A percentile compares a stretch with the other conserved stretches of the same genome.
Conservation (phyloP, 2,113 vertebrate genomes). For the Rafetus swinhoei region DNA sequence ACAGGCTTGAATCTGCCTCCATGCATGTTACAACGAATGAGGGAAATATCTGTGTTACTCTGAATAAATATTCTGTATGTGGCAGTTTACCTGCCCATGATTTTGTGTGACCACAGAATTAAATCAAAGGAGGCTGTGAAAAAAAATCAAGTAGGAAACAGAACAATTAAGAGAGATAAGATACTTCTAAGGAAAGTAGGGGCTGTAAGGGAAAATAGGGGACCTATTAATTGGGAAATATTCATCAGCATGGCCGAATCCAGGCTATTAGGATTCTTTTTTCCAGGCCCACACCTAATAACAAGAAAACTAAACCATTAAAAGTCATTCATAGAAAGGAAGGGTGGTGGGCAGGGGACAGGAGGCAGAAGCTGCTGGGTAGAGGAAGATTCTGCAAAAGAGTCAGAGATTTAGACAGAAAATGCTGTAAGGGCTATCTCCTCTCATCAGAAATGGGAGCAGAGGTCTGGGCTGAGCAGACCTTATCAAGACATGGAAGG, state of each 20-base stretch:
- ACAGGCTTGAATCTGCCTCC: no score
- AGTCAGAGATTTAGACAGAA: background rate
- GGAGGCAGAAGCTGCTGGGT: background rate
- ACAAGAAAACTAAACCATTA: background rate
- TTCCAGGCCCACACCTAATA: background rate
- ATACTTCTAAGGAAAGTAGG: background rate
- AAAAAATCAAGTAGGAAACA: background rate
- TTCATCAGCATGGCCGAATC: background rate
- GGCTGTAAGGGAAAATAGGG: background rate
- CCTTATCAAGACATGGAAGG: no score
- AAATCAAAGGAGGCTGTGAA: background rate
- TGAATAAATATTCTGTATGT: background rate
- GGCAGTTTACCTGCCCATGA: background rate
- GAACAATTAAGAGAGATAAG: background rate
- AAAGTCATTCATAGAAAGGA: background rate
- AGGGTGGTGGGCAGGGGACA: background rate
- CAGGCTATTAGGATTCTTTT: background rate
- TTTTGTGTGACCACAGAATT: background rate
- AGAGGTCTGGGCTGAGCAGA: background rate
- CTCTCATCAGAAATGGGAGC: background rate
- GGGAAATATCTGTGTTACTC: background rate
- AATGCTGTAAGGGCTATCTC: background rate
- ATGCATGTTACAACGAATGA: background rate
- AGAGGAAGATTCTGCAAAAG: background rate
- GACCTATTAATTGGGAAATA: background rate